Conservation (phyloP, 2,888 invertebrate species). For the Hoplodrina blanda region DNA sequence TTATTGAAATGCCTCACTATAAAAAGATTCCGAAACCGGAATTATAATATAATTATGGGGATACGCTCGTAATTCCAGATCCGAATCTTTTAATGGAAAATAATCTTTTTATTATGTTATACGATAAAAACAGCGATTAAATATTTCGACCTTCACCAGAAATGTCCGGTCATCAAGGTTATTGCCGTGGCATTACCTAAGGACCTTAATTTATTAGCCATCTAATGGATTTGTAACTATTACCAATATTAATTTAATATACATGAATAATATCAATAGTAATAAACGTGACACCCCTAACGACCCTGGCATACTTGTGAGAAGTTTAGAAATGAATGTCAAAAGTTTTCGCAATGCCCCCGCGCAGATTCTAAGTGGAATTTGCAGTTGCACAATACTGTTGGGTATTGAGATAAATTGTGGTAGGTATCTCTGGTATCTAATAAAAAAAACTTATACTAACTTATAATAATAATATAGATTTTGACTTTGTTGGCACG, state of each 20-base stretch:
- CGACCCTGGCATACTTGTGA: slow-evolving; percentile 32
- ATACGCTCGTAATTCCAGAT: too few species aligned
- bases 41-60: too few species aligned
- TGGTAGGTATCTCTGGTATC: neutral
- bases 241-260: neutral
- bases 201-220: too few species aligned
- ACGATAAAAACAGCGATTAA: too few species aligned
- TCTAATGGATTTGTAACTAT: neutral
- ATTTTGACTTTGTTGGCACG: too few species aligned
- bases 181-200: neutral
- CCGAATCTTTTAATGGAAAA: too few species aligned
- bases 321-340: slow-evolving; percentile 18
- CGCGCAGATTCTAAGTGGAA: slow-evolving; percentile 20
- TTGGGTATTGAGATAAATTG: neutral
- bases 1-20: too few species aligned
- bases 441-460: too few species aligned
- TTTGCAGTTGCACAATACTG: slow-evolving; percentile 17
- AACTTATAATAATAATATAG: too few species aligned
- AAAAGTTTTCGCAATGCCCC: slow-evolving; percentile 23
- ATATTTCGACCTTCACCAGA: too few species aligned
- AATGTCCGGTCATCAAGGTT: neutral
- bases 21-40: too few species aligned
- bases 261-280: neutral
- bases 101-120: too few species aligned
- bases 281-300: neutral